Conservation (phyloP, 2,888 invertebrate genomes). For the Merodon equestris region DNA sequence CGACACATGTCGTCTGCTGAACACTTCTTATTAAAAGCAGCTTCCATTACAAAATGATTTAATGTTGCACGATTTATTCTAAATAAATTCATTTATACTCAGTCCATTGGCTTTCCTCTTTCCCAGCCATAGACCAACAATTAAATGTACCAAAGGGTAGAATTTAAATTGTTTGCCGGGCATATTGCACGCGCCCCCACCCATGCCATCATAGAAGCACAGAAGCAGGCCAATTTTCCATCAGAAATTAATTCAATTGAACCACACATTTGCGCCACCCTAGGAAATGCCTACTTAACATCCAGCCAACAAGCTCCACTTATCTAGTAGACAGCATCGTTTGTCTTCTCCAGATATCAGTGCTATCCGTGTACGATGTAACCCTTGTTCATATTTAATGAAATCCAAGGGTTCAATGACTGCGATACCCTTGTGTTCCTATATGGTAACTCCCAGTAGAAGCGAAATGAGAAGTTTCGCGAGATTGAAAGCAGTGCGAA, state of each 20-base stretch:
- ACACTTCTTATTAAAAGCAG: no score
- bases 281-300: slow-evolving; percentile 40
- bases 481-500: no score
- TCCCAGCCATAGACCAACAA: slow-evolving; percentile 9
- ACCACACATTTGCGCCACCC: slow-evolving; percentile 28
- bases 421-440: slow-evolving; percentile 19
- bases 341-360: slow-evolving; percentile 40
- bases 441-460: no score
- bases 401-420: slow-evolving; percentile 52
- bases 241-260: slow-evolving; percentile 64
- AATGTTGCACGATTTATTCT: no score
- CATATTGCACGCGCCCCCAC: slow-evolving; percentile 56
- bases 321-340: slow-evolving; percentile 55
- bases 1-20: no score
- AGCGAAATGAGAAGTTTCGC: no score
- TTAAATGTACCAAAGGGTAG: slow-evolving; percentile 9
- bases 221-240: slow-evolving; percentile 45
- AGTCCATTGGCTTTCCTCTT: slow-evolving; percentile 8
- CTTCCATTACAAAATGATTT: no score
- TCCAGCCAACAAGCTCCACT: slow-evolving; percentile 24
- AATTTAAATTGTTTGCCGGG: slow-evolving; percentile 49
- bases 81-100: no score
- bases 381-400: slow-evolving; percentile 28
- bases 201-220: no score
- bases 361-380: not conserved